Percentiles rank a stretch among this genome's conserved stretches.
phyloP scores from a whole-genome alignment of 1,140 invertebrate genomes.

The Steinernema feltiae region DNA sequence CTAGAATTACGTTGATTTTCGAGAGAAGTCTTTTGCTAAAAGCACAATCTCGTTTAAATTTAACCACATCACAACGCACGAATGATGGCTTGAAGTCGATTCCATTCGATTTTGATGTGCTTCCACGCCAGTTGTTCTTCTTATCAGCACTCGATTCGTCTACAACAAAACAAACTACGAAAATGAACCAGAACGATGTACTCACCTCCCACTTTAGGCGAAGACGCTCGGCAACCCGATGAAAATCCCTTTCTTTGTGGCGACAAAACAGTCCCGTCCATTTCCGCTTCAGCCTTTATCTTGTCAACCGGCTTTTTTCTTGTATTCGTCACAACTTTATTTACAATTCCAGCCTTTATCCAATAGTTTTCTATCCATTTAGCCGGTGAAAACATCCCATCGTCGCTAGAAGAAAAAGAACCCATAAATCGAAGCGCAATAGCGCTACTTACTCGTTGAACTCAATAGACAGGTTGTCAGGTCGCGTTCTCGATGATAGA shows the following conservation, averaged over 20 bases:
- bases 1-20: not conserved
- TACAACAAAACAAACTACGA: constrained; percentile 8
- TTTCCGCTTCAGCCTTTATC: constrained; percentile 31
- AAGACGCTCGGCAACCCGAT: constrained; percentile 36
- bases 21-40: constrained; percentile 27
- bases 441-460: constrained; percentile 34
- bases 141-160: constrained; percentile 20
- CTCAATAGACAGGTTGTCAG: constrained; percentile 31
- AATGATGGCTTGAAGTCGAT: constrained; percentile 35
- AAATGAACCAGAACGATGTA: constrained; percentile 14
- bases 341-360: constrained; percentile 36
- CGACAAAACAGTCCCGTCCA: constrained; percentile 38
- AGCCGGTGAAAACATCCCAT: constrained; percentile 42
- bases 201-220: constrained; percentile 13
- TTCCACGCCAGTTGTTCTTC: constrained; percentile 22
- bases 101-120: constrained; percentile 30
- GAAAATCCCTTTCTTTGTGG: constrained; percentile 42
- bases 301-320: constrained; percentile 31
- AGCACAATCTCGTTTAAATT: not conserved
- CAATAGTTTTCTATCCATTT: constrained; percentile 43
- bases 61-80: constrained; percentile 15
- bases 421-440: constrained; percentile 9
- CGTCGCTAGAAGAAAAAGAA: constrained; percentile 33
- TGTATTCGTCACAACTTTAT: constrained; percentile 14
- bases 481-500: constrained; percentile 22